These are phyloP conservation scores for Argopecten irradians DNA, from an alignment of 1,140 invertebrate genomes.

Conservation along the genomic window DNA sequence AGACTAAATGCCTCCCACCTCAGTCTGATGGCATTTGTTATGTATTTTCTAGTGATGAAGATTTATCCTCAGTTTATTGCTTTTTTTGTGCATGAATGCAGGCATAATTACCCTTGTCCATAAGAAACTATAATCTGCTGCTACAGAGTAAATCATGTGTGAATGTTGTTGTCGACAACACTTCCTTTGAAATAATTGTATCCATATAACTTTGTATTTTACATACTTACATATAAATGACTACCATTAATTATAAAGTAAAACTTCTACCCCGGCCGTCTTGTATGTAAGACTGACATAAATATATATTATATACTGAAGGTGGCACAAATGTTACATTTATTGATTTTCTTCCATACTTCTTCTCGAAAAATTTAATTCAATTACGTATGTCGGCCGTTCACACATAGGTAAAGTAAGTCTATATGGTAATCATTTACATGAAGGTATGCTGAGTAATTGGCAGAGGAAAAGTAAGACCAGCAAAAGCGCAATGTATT, in stretches of 20 bases:
- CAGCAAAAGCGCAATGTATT: background rate
- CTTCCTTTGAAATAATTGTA: background rate
- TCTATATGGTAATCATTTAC: slow-evolving; percentile 1
- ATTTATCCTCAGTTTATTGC: background rate
- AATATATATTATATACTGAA: too few species aligned
- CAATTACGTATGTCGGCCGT: background rate
- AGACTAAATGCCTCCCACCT: background rate
- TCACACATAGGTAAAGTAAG: slow-evolving; percentile 7
- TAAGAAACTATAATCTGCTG: background rate
- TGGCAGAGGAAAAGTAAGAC: background rate
- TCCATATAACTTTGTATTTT: background rate
- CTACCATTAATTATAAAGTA: background rate
- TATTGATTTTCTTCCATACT: slow-evolving; percentile 2
- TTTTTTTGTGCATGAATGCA: background rate
- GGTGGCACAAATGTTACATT: background rate
- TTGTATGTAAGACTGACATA: background rate
- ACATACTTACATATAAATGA: background rate
- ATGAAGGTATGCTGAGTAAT: background rate
- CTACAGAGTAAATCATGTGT: background rate
- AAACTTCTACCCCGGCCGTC: background rate
- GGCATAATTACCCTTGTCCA: background rate
- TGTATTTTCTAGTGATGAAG: background rate
- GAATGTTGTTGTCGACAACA: background rate
- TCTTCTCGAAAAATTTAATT: slow-evolving; percentile 10
- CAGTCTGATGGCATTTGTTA: background rate